Conservation (phyloP, 2,113 vertebrate species). For the Pelusios castaneus region DNA sequence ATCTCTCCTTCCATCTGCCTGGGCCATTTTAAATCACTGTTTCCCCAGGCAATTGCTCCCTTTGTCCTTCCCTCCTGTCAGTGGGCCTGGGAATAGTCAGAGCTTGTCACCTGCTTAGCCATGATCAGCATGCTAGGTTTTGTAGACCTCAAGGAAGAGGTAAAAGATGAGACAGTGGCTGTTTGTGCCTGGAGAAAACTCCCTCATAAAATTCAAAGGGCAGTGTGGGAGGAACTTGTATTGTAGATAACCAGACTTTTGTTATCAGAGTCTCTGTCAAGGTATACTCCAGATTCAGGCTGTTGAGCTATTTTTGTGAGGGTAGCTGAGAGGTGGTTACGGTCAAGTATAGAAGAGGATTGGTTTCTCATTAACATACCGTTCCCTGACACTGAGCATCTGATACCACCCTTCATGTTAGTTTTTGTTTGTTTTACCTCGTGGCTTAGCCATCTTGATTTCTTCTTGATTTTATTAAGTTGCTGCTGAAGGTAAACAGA, state of each 20-base stretch:
- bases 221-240: neutral
- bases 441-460: neutral
- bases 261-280: neutral
- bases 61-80: no score
- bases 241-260: neutral
- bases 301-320: neutral
- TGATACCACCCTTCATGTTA: neutral
- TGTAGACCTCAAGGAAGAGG: neutral
- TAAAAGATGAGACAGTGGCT: neutral
- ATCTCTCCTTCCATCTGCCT: no score
- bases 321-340: neutral
- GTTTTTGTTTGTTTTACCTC: neutral
- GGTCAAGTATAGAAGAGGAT: neutral
- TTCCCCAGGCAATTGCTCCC: no score
- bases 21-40: no score
- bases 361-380: neutral
- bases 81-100: no score
- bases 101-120: no score
- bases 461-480: neutral
- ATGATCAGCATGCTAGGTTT: neutral
- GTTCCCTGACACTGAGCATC: neutral
- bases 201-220: neutral
- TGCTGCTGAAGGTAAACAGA: neutral
- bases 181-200: no score
- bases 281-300: neutral